These are phyloP conservation scores for Coelopa frigida DNA, from an alignment of 1,140 invertebrate genomes.

Conservation along the genomic window DNA sequence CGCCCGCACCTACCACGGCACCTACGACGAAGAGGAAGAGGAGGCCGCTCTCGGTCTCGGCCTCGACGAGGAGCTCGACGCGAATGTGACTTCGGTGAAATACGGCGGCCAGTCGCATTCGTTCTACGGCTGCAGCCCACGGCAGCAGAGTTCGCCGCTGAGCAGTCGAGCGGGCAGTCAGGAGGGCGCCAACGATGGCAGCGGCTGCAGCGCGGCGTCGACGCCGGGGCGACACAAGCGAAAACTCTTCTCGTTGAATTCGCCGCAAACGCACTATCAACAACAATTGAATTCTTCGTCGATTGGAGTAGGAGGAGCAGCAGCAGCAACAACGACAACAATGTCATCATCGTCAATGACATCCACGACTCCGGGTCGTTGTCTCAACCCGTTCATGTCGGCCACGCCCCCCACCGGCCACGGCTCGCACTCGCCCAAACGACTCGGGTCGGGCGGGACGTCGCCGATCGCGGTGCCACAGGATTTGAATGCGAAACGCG, in stretches of 20 bases:
- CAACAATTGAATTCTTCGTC: too few relatives aligned
- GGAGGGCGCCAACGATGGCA: conserved; percentile 28
- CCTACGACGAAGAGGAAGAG: conserved; percentile 22
- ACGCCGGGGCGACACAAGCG: conserved; percentile 35
- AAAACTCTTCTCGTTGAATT: conserved; percentile 36
- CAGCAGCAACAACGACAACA: conserved; percentile 8
- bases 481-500: conserved; percentile 44
- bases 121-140: too few relatives aligned
- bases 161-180: conserved; percentile 38
- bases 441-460: conserved; percentile 23
- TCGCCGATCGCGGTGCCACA: conserved; percentile 26
- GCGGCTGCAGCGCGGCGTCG: conserved; percentile 8
- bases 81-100: conserved; percentile 24
- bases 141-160: conserved; percentile 30
- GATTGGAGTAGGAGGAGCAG: too few relatives aligned
- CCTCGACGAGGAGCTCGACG: conserved; percentile 27
- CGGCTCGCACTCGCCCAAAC: conserved; percentile 22
- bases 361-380: conserved; percentile 3
- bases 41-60: conserved; percentile 1
- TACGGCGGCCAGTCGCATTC: conserved; percentile 24
- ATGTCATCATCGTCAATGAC: not conserved
- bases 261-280: too few relatives aligned
- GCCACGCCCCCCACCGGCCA: conserved; percentile 8
- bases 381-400: conserved; percentile 15
- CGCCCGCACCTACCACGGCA: conserved; percentile 36